Evolutionary conservation across 2,888 invertebrate genomes (phyloP), one percentile per base, ranked within the genome.

Genomic region (Erynnis tages): DNA sequence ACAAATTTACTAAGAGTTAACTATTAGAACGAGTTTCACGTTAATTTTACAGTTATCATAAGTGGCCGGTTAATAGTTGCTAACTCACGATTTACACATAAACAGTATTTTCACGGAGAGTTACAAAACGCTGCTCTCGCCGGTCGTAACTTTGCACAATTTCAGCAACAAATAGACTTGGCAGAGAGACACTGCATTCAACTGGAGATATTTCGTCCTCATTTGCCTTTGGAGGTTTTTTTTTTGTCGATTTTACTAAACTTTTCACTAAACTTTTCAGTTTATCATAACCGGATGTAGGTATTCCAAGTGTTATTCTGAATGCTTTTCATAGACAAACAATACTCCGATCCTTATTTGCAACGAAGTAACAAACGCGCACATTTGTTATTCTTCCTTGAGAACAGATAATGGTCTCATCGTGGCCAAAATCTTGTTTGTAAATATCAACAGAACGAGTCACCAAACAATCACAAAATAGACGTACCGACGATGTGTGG

Each of bases 381-480:
- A 21, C 21, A 11, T 8, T 45, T 44, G 37, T 21, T 7, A 16
- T 37, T 19, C 30, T 38, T 30, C 23, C 29, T 29, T 23, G 37
- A 43, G 16, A 21, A 21, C 23, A 21, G 44, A 52, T 34, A 30
- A 30, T 44, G 37, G 4, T 37, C 44, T 38, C 44, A 23, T 37
- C 35, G 16, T 30, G 44, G 30, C 47, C 32, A 34, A 48, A 50
- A 35, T 35, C 21, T 53, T 58, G 55, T 53, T 54, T 58, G 54
- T 56, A 54, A 55, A 55, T 55, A 55, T 46, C 45, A 49, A 48
- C 54, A 56, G 19, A 30, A 25, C 53, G 55, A 48, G 49, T 54
- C 57, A 48, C 45, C 48, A 49, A 55, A 56, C 58, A 60, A 60
- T 54, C 44, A 29, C 40, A 30, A 41, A 56, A 54, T 56, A 58